These are phyloP conservation scores for Drosophila planitibia DNA, from an alignment of 2,888 invertebrate species.

Conservation along the genomic window DNA sequence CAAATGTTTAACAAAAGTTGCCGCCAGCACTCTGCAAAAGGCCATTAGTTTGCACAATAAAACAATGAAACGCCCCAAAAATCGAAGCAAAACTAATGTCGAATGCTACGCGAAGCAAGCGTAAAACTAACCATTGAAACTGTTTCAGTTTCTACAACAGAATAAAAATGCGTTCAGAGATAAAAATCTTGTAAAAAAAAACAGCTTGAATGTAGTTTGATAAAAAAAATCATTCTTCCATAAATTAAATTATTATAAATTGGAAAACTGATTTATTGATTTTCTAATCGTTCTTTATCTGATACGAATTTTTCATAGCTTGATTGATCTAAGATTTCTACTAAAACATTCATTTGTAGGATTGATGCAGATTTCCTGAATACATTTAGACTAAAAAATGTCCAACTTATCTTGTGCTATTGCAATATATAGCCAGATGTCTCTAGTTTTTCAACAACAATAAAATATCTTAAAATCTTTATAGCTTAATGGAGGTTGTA, in stretches of 20 bases:
- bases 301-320: not conserved
- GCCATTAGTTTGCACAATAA: slow-evolving; percentile 66
- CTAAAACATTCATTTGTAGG: not conserved
- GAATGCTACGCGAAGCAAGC: slow-evolving; percentile 6
- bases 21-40: slow-evolving; percentile 54
- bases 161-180: not conserved
- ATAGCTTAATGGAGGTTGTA: slow-evolving; percentile 20
- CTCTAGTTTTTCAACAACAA: not conserved
- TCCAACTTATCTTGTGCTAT: not conserved
- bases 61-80: slow-evolving; percentile 58
- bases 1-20: slow-evolving; percentile 74
- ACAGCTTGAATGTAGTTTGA: not conserved
- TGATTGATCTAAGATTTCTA: not conserved
- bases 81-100: slow-evolving; percentile 39
- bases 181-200: not conserved
- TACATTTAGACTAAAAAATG: not conserved
- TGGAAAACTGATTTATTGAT: not conserved
- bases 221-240: no score
- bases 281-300: not conserved
- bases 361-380: not conserved
- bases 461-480: slow-evolving; percentile 8
- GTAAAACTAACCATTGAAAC: slow-evolving; percentile 20
- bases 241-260: not conserved
- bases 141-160: not conserved
- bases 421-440: slow-evolving; percentile 5